A percentile compares a stretch with the other conserved stretches of the same genome.
These are phyloP conservation scores for Athalia circularis DNA, from an alignment of 2,888 invertebrate species.

Conservation along the genomic window DNA sequence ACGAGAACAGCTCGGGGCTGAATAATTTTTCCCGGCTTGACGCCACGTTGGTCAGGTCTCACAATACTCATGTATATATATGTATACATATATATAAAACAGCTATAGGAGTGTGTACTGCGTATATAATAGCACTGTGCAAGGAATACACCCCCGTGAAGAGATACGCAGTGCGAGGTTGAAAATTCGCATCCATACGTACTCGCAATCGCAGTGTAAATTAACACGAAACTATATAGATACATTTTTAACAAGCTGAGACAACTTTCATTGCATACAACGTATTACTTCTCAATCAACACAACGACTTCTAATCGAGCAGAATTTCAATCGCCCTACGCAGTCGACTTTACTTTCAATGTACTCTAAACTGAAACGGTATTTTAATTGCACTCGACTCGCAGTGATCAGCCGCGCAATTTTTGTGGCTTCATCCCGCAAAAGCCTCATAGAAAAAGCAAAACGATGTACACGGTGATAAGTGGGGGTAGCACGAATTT, in stretches of 20 bases:
- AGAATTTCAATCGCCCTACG: no score
- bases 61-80: slow-evolving; percentile 1
- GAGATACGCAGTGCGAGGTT: background rate
- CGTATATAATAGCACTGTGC: background rate
- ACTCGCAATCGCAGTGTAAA: background rate
- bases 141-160: background rate
- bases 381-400: no score
- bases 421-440: no score
- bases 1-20: slow-evolving; percentile 25
- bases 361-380: no score
- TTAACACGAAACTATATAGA: background rate
- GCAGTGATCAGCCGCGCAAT: no score
- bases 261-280: background rate
- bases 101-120: background rate
- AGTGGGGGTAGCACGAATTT: no score
- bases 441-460: no score
- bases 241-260: background rate
- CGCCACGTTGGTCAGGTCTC: slow-evolving; percentile 1
- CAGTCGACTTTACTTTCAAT: no score
- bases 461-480: no score
- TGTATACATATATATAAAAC: background rate
- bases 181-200: no score
- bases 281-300: background rate
- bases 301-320: background rate
- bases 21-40: slow-evolving; percentile 4